phyloP scores from a whole-genome alignment of 2,113 vertebrate genomes.

The Cyprinodon brontotheroides region DNA sequence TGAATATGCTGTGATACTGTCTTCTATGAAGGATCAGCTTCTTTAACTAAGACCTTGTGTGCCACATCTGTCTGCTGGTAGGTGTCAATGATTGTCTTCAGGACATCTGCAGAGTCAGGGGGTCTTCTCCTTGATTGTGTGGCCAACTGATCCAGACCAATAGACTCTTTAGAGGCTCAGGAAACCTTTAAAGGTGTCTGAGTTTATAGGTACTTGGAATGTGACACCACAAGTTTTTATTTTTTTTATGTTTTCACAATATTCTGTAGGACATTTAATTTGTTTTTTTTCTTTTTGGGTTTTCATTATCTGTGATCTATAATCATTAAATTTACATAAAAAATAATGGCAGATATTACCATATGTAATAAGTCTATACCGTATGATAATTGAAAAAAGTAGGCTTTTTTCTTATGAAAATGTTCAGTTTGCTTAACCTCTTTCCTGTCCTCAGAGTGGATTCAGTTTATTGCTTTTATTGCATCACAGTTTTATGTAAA shows the following conservation, averaged over 20 bases:
- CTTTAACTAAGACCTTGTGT: too few relatives aligned
- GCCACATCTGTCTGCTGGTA: too few relatives aligned
- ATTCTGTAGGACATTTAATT: too few relatives aligned
- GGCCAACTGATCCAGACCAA: too few relatives aligned
- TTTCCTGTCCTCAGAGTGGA: slow-evolving; percentile 14
- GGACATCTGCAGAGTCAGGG: too few relatives aligned
- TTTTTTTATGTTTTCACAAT: too few relatives aligned
- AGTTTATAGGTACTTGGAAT: background rate
- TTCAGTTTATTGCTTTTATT: slow-evolving; percentile 57
- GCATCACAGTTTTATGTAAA: slow-evolving; percentile 66
- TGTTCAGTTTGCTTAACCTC: background rate
- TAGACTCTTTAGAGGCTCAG: background rate
- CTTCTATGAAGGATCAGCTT: background rate
- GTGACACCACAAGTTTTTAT: too few relatives aligned
- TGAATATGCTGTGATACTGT: background rate
- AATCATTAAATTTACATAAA: too few relatives aligned
- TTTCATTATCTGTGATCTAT: too few relatives aligned
- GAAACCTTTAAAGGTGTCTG: background rate
- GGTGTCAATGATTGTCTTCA: too few relatives aligned
- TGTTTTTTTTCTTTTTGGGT: too few relatives aligned
- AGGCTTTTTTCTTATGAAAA: background rate
- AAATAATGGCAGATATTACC: background rate
- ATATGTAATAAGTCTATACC: background rate
- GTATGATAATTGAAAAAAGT: background rate
- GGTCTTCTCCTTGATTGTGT: too few relatives aligned